A percentile compares a stretch with the other conserved stretches of the same genome.
Evolutionary conservation across 2,113 vertebrate genomes (phyloP).

Genomic region (Glareola pratincola): DNA sequence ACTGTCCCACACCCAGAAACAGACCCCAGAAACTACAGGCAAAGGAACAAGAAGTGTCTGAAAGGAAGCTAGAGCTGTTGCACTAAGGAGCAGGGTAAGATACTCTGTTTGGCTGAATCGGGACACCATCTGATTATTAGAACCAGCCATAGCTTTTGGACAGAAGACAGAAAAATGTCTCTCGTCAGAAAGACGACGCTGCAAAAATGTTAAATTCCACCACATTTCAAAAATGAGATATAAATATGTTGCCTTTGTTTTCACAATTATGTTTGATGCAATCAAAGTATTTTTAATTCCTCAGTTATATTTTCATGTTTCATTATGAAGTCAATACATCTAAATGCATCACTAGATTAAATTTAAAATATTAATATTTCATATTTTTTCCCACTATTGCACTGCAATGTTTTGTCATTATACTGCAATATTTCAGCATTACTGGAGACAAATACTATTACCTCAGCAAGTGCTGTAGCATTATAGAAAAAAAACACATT

Average conservation of each 20-base stretch:
- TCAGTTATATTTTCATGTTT: neutral
- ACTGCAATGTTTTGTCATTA: neutral
- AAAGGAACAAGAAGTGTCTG: neutral
- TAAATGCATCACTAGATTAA: neutral
- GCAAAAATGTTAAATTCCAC: neutral
- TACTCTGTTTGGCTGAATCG: neutral
- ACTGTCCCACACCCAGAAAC: neutral
- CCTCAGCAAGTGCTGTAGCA: neutral
- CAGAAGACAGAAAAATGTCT: neutral
- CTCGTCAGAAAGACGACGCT: neutral
- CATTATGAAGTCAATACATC: neutral
- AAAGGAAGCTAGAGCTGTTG: neutral
- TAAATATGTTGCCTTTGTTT: neutral
- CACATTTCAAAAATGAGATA: neutral
- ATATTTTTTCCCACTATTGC: neutral
- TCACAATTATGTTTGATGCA: neutral
- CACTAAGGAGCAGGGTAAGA: neutral
- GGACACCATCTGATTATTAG: neutral
- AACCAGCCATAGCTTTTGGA: neutral
- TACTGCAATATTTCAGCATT: neutral
- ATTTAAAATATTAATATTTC: neutral
- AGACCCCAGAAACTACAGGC: neutral
- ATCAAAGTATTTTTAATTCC: neutral
- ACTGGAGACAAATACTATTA: neutral
- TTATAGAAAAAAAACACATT: neutral